A percentile compares a stretch with the other conserved stretches of the same genome.
Evolutionary conservation across 2,888 invertebrate genomes (phyloP).

Genomic region (Nomada lathburiana): DNA sequence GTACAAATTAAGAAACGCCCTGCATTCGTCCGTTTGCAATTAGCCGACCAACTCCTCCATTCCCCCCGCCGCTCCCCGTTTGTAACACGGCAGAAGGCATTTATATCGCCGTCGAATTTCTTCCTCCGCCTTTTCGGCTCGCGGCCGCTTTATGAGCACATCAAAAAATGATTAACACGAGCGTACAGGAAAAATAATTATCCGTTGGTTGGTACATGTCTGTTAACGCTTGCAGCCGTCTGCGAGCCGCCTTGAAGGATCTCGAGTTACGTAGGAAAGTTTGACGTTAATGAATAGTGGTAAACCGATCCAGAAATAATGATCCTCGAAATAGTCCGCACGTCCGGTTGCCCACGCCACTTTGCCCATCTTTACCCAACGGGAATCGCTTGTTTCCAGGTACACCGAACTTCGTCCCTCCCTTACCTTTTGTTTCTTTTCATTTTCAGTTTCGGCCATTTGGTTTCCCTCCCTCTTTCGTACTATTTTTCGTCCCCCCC

Average conservation of each 20-base stretch:
- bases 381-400: conserved; percentile 59
- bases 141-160: conserved; percentile 48
- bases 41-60: background rate
- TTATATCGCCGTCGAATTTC: conserved; percentile 25
- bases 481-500: background rate
- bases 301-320: conserved; percentile 74
- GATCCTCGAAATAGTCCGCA: conserved; percentile 69
- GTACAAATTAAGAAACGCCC: conserved; percentile 21
- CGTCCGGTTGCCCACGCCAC: conserved; percentile 51
- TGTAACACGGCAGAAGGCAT: conserved; percentile 8
- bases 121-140: background rate
- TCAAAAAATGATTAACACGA: conserved; percentile 67
- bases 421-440: conserved; percentile 1
- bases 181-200: conserved; percentile 71
- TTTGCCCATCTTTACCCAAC: conserved; percentile 62
- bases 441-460: background rate
- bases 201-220: conserved; percentile 55
- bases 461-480: background rate
- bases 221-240: conserved; percentile 64
- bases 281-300: conserved; percentile 73
- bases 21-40: background rate
- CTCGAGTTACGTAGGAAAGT: conserved; percentile 70
- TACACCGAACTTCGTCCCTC: conserved; percentile 18
- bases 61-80: background rate
- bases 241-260: conserved; percentile 56